Percentiles rank a stretch among this genome's conserved stretches.
phyloP scores from a whole-genome alignment of 2,797 vertebrate species.

The Smutsia gigantea region DNA sequence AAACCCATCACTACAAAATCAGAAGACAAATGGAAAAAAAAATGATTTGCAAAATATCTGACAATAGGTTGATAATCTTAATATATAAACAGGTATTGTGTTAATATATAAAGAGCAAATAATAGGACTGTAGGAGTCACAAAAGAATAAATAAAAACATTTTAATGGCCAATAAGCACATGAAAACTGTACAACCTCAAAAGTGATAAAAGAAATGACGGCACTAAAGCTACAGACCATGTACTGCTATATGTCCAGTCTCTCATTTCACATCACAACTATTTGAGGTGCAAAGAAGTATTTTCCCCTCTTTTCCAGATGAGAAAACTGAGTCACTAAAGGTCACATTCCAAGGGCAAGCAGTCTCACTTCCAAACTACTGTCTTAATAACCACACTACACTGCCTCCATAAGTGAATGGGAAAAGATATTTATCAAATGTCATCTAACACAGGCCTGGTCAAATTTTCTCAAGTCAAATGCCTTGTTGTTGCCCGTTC shows the following conservation, averaged over 20 bases:
- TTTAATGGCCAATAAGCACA: background rate
- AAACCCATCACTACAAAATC: background rate
- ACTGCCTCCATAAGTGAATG: background rate
- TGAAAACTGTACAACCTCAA: background rate
- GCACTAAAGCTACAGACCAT: background rate
- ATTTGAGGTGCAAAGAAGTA: background rate
- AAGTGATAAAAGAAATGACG: background rate
- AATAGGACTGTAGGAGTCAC: background rate
- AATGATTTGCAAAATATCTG: background rate
- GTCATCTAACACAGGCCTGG: background rate
- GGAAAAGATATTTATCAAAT: background rate
- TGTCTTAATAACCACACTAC: background rate
- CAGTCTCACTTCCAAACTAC: background rate
- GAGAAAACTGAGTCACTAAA: background rate
- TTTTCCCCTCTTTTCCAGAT: background rate
- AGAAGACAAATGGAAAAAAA: slow-evolving; percentile 16
- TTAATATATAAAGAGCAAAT: background rate
- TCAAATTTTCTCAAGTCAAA: background rate
- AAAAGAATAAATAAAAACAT: background rate
- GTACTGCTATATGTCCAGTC: background rate
- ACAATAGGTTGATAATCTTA: background rate
- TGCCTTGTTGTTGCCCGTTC: background rate
- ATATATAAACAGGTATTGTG: background rate
- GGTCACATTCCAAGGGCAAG: background rate
- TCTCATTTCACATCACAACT: background rate